These are phyloP conservation scores for Phasianus colchicus DNA, from an alignment of 2,113 vertebrate species.

Conservation along the genomic window DNA sequence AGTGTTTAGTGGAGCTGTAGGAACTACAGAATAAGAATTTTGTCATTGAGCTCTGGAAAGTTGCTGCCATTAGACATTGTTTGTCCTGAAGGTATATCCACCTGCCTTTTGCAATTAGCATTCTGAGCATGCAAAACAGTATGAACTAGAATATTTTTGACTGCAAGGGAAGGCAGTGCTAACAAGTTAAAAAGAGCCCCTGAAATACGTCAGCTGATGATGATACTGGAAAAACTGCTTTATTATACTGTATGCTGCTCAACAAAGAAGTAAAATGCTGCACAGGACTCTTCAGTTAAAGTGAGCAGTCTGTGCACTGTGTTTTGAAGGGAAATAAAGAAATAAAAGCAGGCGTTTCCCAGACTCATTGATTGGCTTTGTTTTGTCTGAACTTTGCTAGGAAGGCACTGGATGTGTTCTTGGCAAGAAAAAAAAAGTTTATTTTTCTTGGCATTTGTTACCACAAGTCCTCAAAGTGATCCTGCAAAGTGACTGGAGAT, in stretches of 20 bases:
- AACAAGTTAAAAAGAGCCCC: not conserved
- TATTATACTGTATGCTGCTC: not conserved
- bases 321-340: not conserved
- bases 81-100: not conserved
- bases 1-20: not conserved
- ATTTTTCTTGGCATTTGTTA: not conserved
- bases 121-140: not conserved
- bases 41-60: not conserved
- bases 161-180: not conserved
- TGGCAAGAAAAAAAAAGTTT: not conserved
- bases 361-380: not conserved
- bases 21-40: not conserved
- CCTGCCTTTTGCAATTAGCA: not conserved
- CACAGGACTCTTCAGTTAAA: not conserved
- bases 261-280: not conserved
- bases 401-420: not conserved
- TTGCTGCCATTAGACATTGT: not conserved
- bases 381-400: slow-evolving; percentile 12
- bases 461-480: not conserved
- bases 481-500: not conserved
- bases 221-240: not conserved
- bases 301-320: not conserved
- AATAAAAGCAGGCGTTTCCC: not conserved
- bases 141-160: not conserved
- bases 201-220: not conserved